A percentile compares a stretch with the other conserved stretches of the same genome.
phyloP scores from a whole-genome alignment of 2,797 vertebrate genomes.

The Bufotes viridis region DNA sequence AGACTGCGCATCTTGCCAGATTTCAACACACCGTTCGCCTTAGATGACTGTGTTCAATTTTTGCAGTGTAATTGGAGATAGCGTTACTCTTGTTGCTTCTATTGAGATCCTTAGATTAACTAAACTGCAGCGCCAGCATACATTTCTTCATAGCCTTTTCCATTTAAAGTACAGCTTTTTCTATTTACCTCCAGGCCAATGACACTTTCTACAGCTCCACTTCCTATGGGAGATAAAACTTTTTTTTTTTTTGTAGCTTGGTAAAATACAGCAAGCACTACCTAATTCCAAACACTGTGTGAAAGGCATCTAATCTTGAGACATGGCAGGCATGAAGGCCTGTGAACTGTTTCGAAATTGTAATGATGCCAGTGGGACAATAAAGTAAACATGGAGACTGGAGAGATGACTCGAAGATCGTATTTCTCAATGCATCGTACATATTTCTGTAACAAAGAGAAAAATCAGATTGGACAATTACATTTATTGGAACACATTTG shows the following conservation, averaged over 20 bases:
- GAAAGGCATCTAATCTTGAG: conserved; percentile 49
- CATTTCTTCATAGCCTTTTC: conserved; percentile 35
- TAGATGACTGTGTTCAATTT: conserved; percentile 44
- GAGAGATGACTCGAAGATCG: neutral
- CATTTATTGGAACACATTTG: neutral
- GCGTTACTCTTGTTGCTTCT: conserved; percentile 41
- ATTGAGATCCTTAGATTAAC: conserved; percentile 36
- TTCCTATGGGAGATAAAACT: conserved; percentile 56
- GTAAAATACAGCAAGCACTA: conserved; percentile 47
- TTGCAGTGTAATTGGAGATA: conserved; percentile 46
- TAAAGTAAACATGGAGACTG: conserved; percentile 14
- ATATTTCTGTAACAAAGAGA: neutral
- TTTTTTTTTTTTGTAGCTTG: conserved; percentile 41
- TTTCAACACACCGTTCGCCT: conserved; percentile 32
- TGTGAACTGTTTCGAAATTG: conserved; percentile 14
- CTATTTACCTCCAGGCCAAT: conserved; percentile 53
- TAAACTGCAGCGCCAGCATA: conserved; percentile 52
- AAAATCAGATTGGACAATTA: conserved; percentile 1
- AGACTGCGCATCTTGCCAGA: neutral
- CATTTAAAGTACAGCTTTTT: conserved; percentile 34
- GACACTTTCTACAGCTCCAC: conserved; percentile 55
- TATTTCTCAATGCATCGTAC: neutral
- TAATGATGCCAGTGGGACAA: conserved; percentile 22
- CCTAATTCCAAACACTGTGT: conserved; percentile 30
- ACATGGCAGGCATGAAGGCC: conserved; percentile 43